These are phyloP conservation scores for Drosophila equinoxialis DNA, from an alignment of 1,140 invertebrate genomes.

Conservation along the genomic window DNA sequence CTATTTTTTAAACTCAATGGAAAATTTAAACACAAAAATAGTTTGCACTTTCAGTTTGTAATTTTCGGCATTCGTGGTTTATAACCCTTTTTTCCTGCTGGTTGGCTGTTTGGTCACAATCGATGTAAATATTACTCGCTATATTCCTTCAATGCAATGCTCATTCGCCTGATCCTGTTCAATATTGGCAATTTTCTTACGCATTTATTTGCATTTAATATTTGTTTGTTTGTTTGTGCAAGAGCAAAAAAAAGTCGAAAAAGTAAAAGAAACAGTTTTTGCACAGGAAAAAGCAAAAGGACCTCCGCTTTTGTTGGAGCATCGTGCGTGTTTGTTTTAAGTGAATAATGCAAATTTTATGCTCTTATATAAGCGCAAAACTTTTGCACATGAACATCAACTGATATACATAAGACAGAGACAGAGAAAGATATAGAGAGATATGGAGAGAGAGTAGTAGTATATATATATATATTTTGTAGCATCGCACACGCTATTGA, in stretches of 20 bases:
- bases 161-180: constrained; percentile 39
- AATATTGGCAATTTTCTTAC: constrained; percentile 57
- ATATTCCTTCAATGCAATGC: constrained; percentile 42
- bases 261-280: constrained; percentile 40
- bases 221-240: constrained; percentile 62
- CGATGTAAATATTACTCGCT: constrained; percentile 48
- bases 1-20: too few relatives aligned
- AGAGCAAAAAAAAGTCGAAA: background rate
- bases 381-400: constrained; percentile 77
- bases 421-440: background rate
- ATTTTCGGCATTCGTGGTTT: too few relatives aligned
- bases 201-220: constrained; percentile 79
- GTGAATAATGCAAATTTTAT: constrained; percentile 81
- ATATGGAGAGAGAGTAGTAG: constrained; percentile 6
- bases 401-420: constrained; percentile 25
- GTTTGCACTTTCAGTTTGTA: too few relatives aligned
- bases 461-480: background rate
- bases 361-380: constrained; percentile 76
- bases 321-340: constrained; percentile 68
- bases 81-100: background rate
- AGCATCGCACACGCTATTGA: constrained; percentile 36
- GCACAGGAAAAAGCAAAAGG: constrained; percentile 55
- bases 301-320: constrained; percentile 20
- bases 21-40: too few relatives aligned
- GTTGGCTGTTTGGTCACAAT: constrained; percentile 9